A percentile compares a stretch with the other conserved stretches of the same genome.
Evolutionary conservation across 2,113 vertebrate genomes (phyloP).

Genomic region (Toxostoma redivivum): DNA sequence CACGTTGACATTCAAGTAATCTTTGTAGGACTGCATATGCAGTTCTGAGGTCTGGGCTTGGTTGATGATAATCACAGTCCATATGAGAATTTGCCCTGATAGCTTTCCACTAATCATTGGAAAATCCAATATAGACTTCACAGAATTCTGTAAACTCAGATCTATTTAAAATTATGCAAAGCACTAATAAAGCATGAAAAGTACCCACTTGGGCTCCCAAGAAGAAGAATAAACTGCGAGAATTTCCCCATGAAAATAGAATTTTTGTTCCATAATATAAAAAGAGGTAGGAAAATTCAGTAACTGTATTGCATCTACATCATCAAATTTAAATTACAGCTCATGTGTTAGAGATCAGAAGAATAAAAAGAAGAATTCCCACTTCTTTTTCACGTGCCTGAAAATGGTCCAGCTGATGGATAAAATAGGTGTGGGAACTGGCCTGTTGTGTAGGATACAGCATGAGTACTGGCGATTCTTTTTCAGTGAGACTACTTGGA

Average conservation of each 20-base stretch:
- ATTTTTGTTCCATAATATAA: neutral
- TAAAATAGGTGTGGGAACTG: neutral
- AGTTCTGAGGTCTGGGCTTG: neutral
- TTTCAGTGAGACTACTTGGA: neutral
- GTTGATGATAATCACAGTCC: neutral
- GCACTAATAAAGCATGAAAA: neutral
- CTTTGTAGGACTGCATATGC: neutral
- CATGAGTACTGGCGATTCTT: neutral
- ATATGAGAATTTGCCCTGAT: neutral
- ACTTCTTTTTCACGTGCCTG: neutral
- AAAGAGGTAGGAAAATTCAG: neutral
- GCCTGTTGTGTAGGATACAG: neutral
- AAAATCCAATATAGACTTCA: neutral
- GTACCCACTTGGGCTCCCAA: neutral
- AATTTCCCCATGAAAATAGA: neutral
- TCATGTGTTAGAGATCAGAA: neutral
- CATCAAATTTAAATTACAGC: neutral
- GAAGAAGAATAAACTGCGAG: neutral
- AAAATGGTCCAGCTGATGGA: neutral
- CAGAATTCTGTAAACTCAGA: neutral
- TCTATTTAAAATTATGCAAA: neutral
- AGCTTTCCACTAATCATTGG: neutral
- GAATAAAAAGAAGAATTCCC: neutral
- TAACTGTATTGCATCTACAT: neutral
- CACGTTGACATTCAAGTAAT: fast-evolving